Evolutionary conservation across 2,888 invertebrate species (phyloP).

Genomic region (Euproctis similis): DNA sequence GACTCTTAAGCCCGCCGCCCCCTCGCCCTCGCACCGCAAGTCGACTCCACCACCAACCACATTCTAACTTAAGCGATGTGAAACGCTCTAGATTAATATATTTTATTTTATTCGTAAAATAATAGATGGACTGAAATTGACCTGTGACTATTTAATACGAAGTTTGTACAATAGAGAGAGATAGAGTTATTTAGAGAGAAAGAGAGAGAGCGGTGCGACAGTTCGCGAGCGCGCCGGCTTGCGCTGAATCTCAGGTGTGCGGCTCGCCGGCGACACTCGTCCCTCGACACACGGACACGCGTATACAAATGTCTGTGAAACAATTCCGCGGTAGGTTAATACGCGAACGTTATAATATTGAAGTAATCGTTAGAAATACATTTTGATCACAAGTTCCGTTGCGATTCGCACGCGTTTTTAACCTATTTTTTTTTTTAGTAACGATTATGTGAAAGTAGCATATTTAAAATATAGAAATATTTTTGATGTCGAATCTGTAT

Average conservation of each 20-base stretch:
- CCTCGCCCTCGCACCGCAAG: slow-evolving; percentile 24
- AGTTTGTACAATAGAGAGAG: slow-evolving; percentile 36
- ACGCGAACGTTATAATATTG: slow-evolving; percentile 29
- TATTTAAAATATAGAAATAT: slow-evolving; percentile 61
- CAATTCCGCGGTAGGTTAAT: slow-evolving; percentile 30
- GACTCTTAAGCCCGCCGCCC: slow-evolving; percentile 50
- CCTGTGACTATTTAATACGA: slow-evolving; percentile 46
- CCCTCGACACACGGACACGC: slow-evolving; percentile 19
- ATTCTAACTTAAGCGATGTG: slow-evolving; percentile 34
- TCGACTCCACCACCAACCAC: slow-evolving; percentile 9
- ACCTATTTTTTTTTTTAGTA: slow-evolving; percentile 39
- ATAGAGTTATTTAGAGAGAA: too few species aligned
- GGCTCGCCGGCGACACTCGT: slow-evolving; percentile 29
- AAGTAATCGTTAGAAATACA: slow-evolving; percentile 43
- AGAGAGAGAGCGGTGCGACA: slow-evolving; percentile 39
- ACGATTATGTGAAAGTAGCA: slow-evolving; percentile 60
- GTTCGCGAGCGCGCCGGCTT: slow-evolving; percentile 21
- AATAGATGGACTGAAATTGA: slow-evolving; percentile 58
- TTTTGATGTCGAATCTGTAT: slow-evolving; percentile 71
- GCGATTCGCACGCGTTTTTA: slow-evolving; percentile 41
- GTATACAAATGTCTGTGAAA: slow-evolving; percentile 27
- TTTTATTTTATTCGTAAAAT: slow-evolving; percentile 39
- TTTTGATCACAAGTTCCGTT: slow-evolving; percentile 44
- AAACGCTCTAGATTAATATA: slow-evolving; percentile 35
- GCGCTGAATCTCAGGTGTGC: slow-evolving; percentile 62